These are phyloP conservation scores for Corvus cornix DNA, from an alignment of 2,113 vertebrate genomes.

Conservation along the genomic window DNA sequence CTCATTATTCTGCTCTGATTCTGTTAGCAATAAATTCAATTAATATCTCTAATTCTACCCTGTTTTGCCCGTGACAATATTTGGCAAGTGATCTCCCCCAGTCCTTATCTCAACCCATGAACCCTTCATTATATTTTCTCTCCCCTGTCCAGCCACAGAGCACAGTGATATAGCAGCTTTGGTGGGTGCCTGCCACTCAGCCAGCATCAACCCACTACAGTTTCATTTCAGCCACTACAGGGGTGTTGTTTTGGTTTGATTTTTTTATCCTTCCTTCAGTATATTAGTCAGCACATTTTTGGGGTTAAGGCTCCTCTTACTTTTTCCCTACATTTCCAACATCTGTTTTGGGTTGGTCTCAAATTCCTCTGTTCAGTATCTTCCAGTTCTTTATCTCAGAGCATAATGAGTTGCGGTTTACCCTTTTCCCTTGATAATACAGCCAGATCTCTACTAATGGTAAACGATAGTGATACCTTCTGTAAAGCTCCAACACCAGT, in stretches of 20 bases:
- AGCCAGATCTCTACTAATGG: neutral
- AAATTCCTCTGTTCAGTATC: neutral
- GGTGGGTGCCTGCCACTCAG: neutral
- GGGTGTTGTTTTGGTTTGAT: neutral
- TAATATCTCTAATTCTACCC: neutral
- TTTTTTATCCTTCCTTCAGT: neutral
- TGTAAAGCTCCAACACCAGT: neutral
- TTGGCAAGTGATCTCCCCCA: neutral
- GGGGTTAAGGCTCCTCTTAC: neutral
- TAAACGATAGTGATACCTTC: neutral
- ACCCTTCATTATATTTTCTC: neutral
- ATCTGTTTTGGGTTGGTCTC: neutral
- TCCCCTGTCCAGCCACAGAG: neutral
- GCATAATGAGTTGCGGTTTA: neutral
- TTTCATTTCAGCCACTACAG: neutral
- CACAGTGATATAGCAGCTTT: neutral
- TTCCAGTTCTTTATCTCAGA: neutral
- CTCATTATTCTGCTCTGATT: neutral
- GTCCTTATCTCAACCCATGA: neutral
- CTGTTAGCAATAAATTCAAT: neutral
- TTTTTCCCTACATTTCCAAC: neutral
- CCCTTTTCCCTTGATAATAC: neutral
- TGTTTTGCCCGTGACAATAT: neutral
- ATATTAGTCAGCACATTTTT: neutral
- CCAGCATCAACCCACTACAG: neutral